These are phyloP conservation scores for Columba janthina DNA, from an alignment of 2,113 vertebrate species.

Conservation along the genomic window DNA sequence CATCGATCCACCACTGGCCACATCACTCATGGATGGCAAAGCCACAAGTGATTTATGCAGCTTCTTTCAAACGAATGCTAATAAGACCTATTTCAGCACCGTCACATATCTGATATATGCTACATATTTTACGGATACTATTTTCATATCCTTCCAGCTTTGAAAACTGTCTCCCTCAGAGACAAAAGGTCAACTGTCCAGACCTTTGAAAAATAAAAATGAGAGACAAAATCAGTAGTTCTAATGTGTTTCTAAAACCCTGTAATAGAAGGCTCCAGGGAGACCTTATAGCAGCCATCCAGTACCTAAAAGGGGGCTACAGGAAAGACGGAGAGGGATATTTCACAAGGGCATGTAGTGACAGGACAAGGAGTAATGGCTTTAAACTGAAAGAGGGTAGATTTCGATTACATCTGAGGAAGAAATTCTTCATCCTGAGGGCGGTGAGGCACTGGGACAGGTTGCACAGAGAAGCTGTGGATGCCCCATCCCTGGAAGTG, in stretches of 20 bases:
- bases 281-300: no score
- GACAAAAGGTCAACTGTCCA: not conserved
- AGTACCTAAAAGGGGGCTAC: no score
- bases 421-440: no score
- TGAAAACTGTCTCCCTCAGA: not conserved
- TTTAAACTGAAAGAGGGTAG: no score
- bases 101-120: not conserved
- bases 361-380: no score
- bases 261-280: not conserved
- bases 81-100: not conserved
- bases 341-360: no score
- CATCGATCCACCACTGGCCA: not conserved
- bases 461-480: no score
- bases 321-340: no score
- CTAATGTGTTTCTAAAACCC: not conserved
- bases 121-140: not conserved
- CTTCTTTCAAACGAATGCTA: not conserved
- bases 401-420: no score
- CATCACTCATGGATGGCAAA: not conserved
- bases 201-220: not conserved
- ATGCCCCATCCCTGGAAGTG: no score
- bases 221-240: not conserved
- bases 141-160: not conserved
- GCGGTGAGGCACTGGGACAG: no score
- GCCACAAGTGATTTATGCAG: not conserved